phyloP scores from a whole-genome alignment of 2,797 vertebrate species.

The Thunnus albacares region DNA sequence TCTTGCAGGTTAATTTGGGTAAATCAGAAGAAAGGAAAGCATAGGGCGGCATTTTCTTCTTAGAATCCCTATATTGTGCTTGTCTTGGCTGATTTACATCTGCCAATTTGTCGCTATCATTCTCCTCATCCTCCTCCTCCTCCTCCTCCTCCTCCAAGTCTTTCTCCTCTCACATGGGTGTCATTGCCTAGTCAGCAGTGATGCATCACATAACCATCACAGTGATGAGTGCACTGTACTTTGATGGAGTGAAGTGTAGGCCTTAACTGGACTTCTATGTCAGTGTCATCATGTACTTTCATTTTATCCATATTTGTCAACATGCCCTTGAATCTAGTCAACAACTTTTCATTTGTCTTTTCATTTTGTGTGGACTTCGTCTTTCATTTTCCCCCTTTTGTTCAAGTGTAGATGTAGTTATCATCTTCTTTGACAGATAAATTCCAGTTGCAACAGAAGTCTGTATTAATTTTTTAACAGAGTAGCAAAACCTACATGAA shows the following conservation, averaged over 20 bases:
- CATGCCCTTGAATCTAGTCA: slow-evolving; percentile 51
- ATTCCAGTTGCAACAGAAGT: not conserved
- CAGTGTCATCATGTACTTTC: slow-evolving; percentile 42
- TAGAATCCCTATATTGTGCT: slow-evolving; percentile 14
- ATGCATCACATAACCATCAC: slow-evolving; percentile 89
- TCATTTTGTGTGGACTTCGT: not conserved
- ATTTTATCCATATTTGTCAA: slow-evolving; percentile 50
- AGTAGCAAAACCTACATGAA: not conserved
- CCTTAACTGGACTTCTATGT: slow-evolving; percentile 51
- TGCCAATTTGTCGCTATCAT: slow-evolving; percentile 40
- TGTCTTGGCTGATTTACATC: slow-evolving; percentile 44
- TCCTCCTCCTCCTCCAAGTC: slow-evolving; percentile 34
- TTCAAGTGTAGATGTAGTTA: not conserved
- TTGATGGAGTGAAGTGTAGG: slow-evolving; percentile 51
- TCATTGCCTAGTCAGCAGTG: slow-evolving; percentile 81
- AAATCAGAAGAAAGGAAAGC: not conserved
- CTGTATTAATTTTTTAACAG: not conserved
- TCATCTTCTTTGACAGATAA: slow-evolving; percentile 2
- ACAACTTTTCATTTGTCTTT: not conserved
- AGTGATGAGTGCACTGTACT: slow-evolving; percentile 61
- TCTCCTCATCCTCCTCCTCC: slow-evolving; percentile 27
- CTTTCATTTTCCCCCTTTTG: not conserved
- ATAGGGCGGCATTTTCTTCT: not conserved
- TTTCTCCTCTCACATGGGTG: slow-evolving; percentile 45
- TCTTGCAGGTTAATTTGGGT: not conserved